Conservation (phyloP, 2,797 vertebrate genomes). For the Trachops cirrhosus region DNA sequence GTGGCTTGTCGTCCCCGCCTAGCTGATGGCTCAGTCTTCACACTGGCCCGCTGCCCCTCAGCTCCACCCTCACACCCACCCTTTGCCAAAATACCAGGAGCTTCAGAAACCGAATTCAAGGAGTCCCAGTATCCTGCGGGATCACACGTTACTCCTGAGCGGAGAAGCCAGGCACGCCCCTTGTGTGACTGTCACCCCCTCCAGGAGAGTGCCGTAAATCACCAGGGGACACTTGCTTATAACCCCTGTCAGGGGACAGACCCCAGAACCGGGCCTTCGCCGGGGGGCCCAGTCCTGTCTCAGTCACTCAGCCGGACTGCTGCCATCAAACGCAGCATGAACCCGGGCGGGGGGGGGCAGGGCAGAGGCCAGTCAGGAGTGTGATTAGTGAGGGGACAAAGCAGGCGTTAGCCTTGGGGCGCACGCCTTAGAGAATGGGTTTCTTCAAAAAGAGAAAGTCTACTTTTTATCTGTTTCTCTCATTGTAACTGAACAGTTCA, state of each 20-base stretch:
- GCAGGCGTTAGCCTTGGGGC: background rate
- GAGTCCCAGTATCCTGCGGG: fast-evolving
- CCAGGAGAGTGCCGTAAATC: background rate
- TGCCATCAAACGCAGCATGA: background rate
- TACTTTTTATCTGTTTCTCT: fast-evolving
- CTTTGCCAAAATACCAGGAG: background rate
- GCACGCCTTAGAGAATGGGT: fast-evolving
- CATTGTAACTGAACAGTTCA: background rate
- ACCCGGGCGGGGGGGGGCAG: fast-evolving
- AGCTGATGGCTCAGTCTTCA: background rate
- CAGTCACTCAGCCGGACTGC: background rate
- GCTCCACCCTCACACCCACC: background rate
- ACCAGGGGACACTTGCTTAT: background rate
- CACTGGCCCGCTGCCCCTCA: background rate
- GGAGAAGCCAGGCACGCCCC: background rate
- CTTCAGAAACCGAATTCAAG: background rate
- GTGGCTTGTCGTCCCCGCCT: fast-evolving
- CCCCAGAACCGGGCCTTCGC: fast-evolving
- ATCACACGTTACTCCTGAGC: background rate
- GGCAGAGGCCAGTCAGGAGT: too few relatives aligned
- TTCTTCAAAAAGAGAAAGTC: too few relatives aligned
- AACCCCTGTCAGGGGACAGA: background rate
- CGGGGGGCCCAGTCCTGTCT: fast-evolving
- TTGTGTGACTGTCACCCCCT: too few relatives aligned
- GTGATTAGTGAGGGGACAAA: fast-evolving